Conservation (phyloP, 2,113 vertebrate species). For the Hippocampus comes region DNA sequence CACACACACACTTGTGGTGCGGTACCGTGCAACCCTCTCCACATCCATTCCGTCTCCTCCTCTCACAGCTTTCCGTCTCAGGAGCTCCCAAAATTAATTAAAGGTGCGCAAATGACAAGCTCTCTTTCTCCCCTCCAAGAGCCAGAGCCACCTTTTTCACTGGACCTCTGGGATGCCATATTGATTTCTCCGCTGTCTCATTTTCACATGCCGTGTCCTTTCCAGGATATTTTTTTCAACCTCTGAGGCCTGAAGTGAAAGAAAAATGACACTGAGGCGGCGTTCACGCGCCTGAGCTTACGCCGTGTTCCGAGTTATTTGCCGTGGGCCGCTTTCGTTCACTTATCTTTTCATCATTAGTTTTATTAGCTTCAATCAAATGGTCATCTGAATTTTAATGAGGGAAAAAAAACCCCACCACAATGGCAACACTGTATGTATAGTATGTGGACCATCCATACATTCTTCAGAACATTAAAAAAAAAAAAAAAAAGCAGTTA, state of each 20-base stretch:
- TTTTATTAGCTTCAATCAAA: not conserved
- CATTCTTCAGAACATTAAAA: too few relatives aligned
- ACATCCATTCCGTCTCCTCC: slow-evolving; percentile 1
- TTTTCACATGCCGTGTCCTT: slow-evolving; percentile 31
- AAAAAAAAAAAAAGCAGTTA: too few relatives aligned
- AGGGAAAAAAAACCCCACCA: not conserved
- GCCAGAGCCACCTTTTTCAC: slow-evolving; percentile 9
- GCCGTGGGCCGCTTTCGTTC: not conserved
- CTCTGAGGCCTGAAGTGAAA: not conserved
- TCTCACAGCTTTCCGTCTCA: slow-evolving; percentile 14
- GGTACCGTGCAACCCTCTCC: not conserved
- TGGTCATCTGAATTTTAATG: not conserved
- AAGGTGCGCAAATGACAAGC: slow-evolving; percentile 58
- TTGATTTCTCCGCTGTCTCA: slow-evolving; percentile 53
- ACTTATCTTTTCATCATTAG: not conserved
- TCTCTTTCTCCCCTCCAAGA: slow-evolving; percentile 28
- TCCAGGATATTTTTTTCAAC: not conserved
- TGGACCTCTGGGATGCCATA: slow-evolving; percentile 25
- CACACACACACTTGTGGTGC: not conserved
- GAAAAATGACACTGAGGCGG: not conserved
- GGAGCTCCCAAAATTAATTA: slow-evolving; percentile 54
- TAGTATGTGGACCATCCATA: too few relatives aligned
- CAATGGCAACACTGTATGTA: not conserved
- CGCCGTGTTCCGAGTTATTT: not conserved
- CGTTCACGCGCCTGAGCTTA: not conserved